Evolutionary conservation across 2,888 invertebrate species (phyloP), one percentile per base, ranked within the genome.

Genomic region (Perdita meconis): DNA sequence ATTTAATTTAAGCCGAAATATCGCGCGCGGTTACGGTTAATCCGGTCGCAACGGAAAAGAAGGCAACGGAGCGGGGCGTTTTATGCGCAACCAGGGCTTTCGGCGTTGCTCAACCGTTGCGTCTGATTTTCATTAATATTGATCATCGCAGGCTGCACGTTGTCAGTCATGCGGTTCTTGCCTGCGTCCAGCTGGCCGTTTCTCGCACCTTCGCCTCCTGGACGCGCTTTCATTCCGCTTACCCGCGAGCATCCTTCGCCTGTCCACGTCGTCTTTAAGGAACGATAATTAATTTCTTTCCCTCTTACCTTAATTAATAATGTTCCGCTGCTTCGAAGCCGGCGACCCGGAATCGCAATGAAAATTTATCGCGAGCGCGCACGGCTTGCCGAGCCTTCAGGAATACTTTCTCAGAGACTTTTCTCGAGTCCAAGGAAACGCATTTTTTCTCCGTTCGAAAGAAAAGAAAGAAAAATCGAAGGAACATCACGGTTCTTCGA

Each of bases 71-170:
- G 38, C n/a, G 26, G 12, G 10, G 24, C 5, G 24, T 70, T 65
- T 57, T 57, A 44, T 47, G 57, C 63, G 12, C 26, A 16, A 61
- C 38, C 22, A 10, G 44, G 40, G 24, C 61, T 16, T 47, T 19
- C 47, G 8, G 8, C 12, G 13, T 13, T 36, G 36, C 10, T 66
- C 65, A 30, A 26, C 38, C 74, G 56, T 67, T 47, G 68, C 71
- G 72, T 65, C 73, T 67, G 81, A 80, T 80, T 81, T 81, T 82
- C 80, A 85, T 86, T 81, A 86, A 82, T 81, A 86, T 85, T 75
- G 79, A 86, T 86, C 78, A 80, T 68, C 69, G 67, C 66, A 53
- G 12, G 59, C 50, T 75, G 83, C 78, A n/a, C n/a, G n/a, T n/a
- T n/a, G n/a, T 78, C 79, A 72, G 82, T 81, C 86, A 81, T 63